A percentile compares a stretch with the other conserved stretches of the same genome.
These are phyloP conservation scores for Harpalus rubripes DNA, from an alignment of 2,888 invertebrate species.

Conservation along the genomic window DNA sequence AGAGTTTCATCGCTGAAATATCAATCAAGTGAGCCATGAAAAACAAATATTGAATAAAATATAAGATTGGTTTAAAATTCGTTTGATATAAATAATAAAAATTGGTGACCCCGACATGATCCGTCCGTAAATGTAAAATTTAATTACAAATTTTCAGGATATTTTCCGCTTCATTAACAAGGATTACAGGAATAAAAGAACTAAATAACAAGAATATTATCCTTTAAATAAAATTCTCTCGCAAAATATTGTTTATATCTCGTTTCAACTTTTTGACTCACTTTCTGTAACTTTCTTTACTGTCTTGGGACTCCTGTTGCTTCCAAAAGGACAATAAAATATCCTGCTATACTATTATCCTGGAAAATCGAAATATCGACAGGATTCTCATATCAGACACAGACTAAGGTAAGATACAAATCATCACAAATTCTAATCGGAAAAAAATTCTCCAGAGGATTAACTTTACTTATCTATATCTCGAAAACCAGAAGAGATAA, in stretches of 20 bases:
- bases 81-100: no score
- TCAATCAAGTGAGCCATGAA: neutral
- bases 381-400: neutral
- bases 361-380: neutral
- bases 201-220: no score
- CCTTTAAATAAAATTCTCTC: no score
- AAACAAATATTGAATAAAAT: neutral
- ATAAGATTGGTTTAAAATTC: no score
- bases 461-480: neutral
- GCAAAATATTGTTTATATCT: neutral
- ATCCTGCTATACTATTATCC: neutral
- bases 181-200: no score
- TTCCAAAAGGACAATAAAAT: constrained; percentile 3
- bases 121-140: no score
- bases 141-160: no score
- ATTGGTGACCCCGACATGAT: no score
- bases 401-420: neutral
- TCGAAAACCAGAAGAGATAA: neutral
- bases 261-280: neutral
- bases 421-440: neutral
- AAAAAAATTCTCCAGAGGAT: neutral
- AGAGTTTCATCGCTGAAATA: neutral
- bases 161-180: no score
- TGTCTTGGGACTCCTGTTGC: neutral
- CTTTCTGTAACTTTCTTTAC: neutral